A percentile compares a stretch with the other conserved stretches of the same genome.
Conservation (phyloP, 2,113 vertebrate species). For the Aptenodytes forsteri region DNA sequence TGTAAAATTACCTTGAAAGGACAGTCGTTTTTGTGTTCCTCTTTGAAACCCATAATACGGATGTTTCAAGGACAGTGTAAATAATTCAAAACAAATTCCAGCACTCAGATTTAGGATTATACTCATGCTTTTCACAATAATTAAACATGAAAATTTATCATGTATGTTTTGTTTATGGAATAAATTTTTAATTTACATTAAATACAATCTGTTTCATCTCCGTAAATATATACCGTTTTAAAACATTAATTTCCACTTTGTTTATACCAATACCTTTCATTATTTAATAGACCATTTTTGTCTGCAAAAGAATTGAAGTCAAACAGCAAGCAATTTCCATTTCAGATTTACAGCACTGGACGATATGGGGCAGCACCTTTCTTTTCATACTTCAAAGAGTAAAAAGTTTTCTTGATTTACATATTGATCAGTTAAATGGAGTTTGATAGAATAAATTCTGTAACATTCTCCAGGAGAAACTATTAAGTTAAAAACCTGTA, state of each 20-base stretch:
- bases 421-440: neutral
- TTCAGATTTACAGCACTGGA: neutral
- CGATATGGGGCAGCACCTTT: neutral
- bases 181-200: conserved; percentile 54
- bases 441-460: neutral
- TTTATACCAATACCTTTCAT: conserved; percentile 34
- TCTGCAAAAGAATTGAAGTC: neutral
- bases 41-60: neutral
- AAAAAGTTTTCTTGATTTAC: neutral
- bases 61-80: conserved; percentile 37
- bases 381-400: neutral
- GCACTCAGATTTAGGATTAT: neutral
- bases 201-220: conserved; percentile 44
- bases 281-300: conserved; percentile 21
- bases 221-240: neutral
- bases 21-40: neutral
- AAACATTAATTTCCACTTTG: conserved; percentile 50
- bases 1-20: neutral
- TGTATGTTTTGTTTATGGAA: conserved; percentile 26
- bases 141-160: conserved; percentile 23
- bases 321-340: neutral
- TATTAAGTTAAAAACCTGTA: neutral
- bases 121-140: neutral
- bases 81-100: conserved; percentile 44
- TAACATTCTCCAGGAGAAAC: neutral